Conservation (phyloP, 2,888 invertebrate genomes). For the Lycia hirtaria region DNA sequence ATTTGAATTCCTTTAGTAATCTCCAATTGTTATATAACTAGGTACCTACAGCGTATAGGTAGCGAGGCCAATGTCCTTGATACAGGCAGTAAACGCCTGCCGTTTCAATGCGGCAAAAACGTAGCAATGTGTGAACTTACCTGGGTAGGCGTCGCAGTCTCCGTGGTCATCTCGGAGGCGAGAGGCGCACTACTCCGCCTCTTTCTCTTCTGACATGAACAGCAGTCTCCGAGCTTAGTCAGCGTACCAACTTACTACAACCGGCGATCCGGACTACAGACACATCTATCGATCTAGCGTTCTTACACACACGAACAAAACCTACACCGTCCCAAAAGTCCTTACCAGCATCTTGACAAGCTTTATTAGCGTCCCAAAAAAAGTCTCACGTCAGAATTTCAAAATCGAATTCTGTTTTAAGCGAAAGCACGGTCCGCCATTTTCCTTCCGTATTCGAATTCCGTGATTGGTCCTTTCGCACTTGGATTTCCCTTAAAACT, state of each 20-base stretch:
- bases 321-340: conserved; percentile 53
- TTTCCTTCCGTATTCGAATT: conserved; percentile 62
- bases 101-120: conserved; percentile 58
- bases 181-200: conserved; percentile 73
- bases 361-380: conserved; percentile 27
- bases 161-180: conserved; percentile 78
- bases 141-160: conserved; percentile 82
- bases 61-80: conserved; percentile 64
- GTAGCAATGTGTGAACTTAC: conserved; percentile 51
- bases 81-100: conserved; percentile 51
- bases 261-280: conserved; percentile 52
- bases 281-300: conserved; percentile 64
- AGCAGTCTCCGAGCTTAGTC: conserved; percentile 69
- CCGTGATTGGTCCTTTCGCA: conserved; percentile 52
- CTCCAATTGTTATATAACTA: conserved; percentile 53
- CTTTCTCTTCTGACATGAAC: conserved; percentile 77
- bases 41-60: conserved; percentile 47
- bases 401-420: conserved; percentile 49
- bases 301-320: conserved; percentile 53
- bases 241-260: conserved; percentile 66
- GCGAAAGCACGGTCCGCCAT: conserved; percentile 69
- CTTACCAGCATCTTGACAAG: conserved; percentile 60
- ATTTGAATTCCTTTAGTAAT: conserved; percentile 21
- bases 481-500: conserved; percentile 37
- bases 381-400: conserved; percentile 22